Evolutionary conservation across 2,888 invertebrate genomes (phyloP), one percentile per base, ranked within the genome.

Genomic region (Apamea epomidion): DNA sequence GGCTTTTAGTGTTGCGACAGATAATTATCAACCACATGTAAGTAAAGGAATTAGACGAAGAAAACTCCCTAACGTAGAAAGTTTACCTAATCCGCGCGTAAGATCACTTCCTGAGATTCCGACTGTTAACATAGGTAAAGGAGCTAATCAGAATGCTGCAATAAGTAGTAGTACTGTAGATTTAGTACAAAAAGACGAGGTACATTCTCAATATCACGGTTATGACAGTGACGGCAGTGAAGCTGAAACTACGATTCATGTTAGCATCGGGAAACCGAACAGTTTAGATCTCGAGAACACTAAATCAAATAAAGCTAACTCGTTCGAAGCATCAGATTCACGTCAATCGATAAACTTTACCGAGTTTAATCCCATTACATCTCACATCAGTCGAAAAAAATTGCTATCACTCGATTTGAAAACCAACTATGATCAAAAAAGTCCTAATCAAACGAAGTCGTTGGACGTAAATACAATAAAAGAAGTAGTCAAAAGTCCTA

Each of bases 191-290:
- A 87, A 83, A 64, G 91, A 92, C 60, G 92, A 91, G 68, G 84
- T 74, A 25, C 68, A 78, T 54, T 89, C 91, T 64, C 93, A 96
- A 84, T 97, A 97, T 91, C 97, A 97, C 88, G 97, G 97, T n/a
- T 97, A 97, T 89, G 97, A 97, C 64, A 97, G 97, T 84, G 97
- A 97, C 79, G 94, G 95, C 60, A 97, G 97, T 87, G 95, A 95
- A 82, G 97, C 96, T 69, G 97, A 97, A 92, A 97, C 97, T 6
- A 97, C 97, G 73, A 97, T 97, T 74, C 96, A 97, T 81, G 91
- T 97, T 67, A 97, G 94, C 86, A 93, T 95, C 88, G 96, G 96
- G 16, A 95, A 92, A 85, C 92, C 93, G 85, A 93, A 90, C 75
- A 93, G 90, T 88, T 80, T 89, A 37, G 92, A 94, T 78, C 76